These are phyloP conservation scores for Operophtera brumata DNA, from an alignment of 2,888 invertebrate genomes.

Conservation along the genomic window DNA sequence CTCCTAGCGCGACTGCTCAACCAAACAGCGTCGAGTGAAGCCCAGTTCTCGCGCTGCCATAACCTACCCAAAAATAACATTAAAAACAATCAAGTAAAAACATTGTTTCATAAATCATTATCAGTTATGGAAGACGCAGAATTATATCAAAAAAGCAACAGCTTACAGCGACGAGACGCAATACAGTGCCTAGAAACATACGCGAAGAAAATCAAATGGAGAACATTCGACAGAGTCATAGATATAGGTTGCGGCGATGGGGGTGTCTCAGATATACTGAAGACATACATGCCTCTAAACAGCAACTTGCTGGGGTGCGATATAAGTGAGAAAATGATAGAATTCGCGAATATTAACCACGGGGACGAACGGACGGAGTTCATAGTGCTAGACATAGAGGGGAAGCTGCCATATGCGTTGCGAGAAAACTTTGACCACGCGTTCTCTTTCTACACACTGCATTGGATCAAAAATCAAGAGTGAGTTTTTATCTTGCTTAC, in stretches of 20 bases:
- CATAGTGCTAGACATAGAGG: slow-evolving; percentile 80
- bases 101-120: not conserved
- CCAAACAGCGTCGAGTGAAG: slow-evolving; percentile 62
- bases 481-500: slow-evolving; percentile 58
- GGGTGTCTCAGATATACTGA: slow-evolving; percentile 82
- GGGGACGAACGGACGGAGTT: slow-evolving; percentile 69
- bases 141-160: slow-evolving; percentile 84
- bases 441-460: slow-evolving; percentile 89
- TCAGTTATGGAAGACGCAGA: slow-evolving; percentile 79
- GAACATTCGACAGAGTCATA: slow-evolving; percentile 71
- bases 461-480: slow-evolving; percentile 89
- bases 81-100: slow-evolving; percentile 29
- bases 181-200: slow-evolving; percentile 83
- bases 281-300: slow-evolving; percentile 80
- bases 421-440: slow-evolving; percentile 82
- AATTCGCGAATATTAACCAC: slow-evolving; percentile 81
- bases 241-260: slow-evolving; percentile 90
- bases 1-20: slow-evolving; percentile 56
- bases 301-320: slow-evolving; percentile 83
- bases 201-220: slow-evolving; percentile 80
- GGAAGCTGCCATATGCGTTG: slow-evolving; percentile 69
- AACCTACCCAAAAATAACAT: slow-evolving; percentile 5
- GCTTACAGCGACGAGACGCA: slow-evolving; percentile 82
- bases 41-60: slow-evolving; percentile 55
- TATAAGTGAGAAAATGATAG: slow-evolving; percentile 85